phyloP scores from a whole-genome alignment of 2,113 vertebrate species.

The Tupaia chinensis region DNA sequence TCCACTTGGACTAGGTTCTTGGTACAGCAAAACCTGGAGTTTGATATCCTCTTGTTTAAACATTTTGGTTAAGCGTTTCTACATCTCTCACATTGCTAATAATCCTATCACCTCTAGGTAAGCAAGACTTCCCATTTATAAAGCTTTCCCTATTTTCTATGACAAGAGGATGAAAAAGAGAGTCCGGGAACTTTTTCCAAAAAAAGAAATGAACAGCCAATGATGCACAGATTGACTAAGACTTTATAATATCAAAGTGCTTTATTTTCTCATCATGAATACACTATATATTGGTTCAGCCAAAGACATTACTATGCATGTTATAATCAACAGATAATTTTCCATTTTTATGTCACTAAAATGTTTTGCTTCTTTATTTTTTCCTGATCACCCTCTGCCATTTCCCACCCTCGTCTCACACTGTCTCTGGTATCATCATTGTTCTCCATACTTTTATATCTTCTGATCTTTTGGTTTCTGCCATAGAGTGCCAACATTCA shows the following conservation, averaged over 20 bases:
- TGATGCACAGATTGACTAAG: not conserved
- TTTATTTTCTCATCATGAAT: not conserved
- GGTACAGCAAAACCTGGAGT: not conserved
- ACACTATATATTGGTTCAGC: too few relatives aligned
- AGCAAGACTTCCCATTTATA: not conserved
- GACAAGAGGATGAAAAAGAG: not conserved
- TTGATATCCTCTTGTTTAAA: not conserved
- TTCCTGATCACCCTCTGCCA: too few relatives aligned
- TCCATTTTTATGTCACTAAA: too few relatives aligned
- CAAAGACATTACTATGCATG: too few relatives aligned
- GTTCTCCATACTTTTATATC: too few relatives aligned
- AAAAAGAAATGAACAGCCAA: conserved; percentile 8
- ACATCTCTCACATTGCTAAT: not conserved
- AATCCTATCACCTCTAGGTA: not conserved
- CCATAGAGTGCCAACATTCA: too few relatives aligned
- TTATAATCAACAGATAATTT: too few relatives aligned
- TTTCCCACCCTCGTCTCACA: too few relatives aligned
- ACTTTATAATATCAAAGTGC: conserved; percentile 25
- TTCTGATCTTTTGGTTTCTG: too few relatives aligned
- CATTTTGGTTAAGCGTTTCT: not conserved
- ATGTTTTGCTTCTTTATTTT: too few relatives aligned
- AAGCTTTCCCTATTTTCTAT: not conserved
- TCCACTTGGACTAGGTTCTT: not conserved
- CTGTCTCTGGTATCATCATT: too few relatives aligned
- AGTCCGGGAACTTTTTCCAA: not conserved